A percentile compares a stretch with the other conserved stretches of the same genome.
Conservation (phyloP, 2,797 vertebrate genomes). For the Pseudochirops corinnae region DNA sequence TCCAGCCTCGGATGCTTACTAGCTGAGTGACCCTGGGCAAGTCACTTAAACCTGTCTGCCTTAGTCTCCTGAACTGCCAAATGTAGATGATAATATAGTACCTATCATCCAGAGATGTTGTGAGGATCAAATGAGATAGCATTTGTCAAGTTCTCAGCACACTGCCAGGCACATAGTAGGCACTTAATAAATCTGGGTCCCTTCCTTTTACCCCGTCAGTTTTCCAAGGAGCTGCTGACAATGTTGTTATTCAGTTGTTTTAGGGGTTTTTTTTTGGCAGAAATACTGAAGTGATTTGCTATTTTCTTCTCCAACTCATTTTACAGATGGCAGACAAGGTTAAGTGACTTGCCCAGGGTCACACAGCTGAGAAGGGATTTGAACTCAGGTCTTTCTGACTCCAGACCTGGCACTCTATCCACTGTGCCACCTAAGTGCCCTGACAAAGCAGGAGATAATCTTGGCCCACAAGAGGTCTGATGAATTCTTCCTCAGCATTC, state of each 20-base stretch:
- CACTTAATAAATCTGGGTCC: background rate
- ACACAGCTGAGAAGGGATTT: background rate
- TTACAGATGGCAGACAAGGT: background rate
- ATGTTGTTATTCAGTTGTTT: background rate
- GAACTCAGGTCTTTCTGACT: background rate
- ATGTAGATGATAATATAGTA: background rate
- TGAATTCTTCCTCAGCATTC: constrained; percentile 88
- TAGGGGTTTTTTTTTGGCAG: background rate
- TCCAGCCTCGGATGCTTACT: background rate
- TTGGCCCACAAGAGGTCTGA: constrained; percentile 91
- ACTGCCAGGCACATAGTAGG: background rate
- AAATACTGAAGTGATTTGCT: background rate
- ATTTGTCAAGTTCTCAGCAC: background rate
- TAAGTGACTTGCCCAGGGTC: background rate
- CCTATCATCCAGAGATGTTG: background rate
- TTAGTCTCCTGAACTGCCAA: background rate
- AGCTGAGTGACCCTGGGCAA: background rate
- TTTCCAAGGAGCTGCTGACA: background rate
- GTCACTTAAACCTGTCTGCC: background rate
- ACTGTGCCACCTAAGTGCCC: too few species aligned
- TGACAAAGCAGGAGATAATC: constrained; percentile 96
- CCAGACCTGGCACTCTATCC: background rate
- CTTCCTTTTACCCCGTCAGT: background rate
- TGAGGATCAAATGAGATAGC: background rate
- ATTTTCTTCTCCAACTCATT: background rate